phyloP scores from a whole-genome alignment of 2,113 vertebrate species.

The Phoenicopterus ruber region DNA sequence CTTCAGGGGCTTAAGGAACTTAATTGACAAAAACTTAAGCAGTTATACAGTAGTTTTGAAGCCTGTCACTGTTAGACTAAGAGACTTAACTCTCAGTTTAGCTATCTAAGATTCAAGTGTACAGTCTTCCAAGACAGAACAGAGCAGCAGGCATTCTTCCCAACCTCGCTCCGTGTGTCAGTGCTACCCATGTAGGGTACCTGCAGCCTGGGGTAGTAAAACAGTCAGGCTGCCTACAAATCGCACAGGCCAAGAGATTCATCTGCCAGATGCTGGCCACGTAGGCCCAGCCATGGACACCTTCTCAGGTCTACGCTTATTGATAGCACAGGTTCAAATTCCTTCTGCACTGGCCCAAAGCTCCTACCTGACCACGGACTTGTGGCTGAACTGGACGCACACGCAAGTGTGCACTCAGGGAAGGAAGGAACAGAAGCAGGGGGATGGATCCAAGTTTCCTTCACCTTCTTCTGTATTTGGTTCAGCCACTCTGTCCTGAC shows the following conservation, averaged over 20 bases:
- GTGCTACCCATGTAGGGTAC: not conserved
- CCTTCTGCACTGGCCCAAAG: not conserved
- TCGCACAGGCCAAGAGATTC: not conserved
- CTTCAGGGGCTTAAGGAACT: not conserved
- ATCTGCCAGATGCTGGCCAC: not conserved
- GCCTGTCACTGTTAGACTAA: not conserved
- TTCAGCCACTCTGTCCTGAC: not conserved
- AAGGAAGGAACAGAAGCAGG: not conserved
- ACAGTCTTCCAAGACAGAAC: fast-evolving
- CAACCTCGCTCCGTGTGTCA: fast-evolving
- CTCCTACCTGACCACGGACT: not conserved
- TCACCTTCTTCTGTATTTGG: not conserved
- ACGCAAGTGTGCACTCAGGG: fast-evolving
- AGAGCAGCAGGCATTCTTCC: not conserved
- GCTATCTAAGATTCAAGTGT: not conserved
- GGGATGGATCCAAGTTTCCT: not conserved
- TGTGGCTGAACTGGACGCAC: not conserved
- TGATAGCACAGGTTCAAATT: not conserved
- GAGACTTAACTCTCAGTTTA: not conserved
- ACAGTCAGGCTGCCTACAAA: not conserved
- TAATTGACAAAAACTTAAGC: not conserved
- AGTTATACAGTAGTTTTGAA: not conserved
- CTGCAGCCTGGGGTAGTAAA: not conserved
- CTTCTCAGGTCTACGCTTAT: fast-evolving
- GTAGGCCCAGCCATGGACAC: not conserved